phyloP scores from a whole-genome alignment of 2,113 vertebrate species.

The Cavia porcellus region DNA sequence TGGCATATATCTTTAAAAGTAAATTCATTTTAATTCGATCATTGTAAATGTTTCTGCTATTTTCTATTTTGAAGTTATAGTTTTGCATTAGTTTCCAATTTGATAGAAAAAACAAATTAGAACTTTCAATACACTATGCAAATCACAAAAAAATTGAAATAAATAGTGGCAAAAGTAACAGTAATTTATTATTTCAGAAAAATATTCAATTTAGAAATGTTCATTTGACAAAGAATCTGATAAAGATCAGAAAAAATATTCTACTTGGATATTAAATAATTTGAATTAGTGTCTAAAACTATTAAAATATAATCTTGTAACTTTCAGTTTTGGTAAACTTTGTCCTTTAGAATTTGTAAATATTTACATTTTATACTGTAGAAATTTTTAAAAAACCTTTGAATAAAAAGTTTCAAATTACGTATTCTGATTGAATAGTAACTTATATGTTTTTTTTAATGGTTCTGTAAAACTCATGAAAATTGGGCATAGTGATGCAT shows the following conservation, averaged over 20 bases:
- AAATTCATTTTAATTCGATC: background rate
- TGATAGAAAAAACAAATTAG: background rate
- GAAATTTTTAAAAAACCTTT: slow-evolving; percentile 48
- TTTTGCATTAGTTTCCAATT: background rate
- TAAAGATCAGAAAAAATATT: slow-evolving; percentile 58
- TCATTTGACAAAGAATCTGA: slow-evolving; percentile 14
- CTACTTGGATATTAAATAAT: slow-evolving; percentile 71
- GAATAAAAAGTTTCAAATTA: slow-evolving; percentile 46
- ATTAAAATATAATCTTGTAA: slow-evolving; percentile 79
- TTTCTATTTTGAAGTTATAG: background rate
- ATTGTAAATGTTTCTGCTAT: background rate
- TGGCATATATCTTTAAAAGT: background rate
- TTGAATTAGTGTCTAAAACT: slow-evolving; percentile 79
- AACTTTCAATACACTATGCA: background rate
- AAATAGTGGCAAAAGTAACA: background rate
- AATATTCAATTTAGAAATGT: background rate
- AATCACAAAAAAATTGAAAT: background rate
- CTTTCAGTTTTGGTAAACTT: slow-evolving; percentile 70
- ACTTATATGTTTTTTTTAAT: background rate
- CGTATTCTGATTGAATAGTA: slow-evolving; percentile 21
- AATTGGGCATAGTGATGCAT: background rate
- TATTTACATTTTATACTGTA: slow-evolving; percentile 61
- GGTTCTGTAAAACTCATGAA: background rate
- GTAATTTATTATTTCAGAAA: slow-evolving; percentile 21
- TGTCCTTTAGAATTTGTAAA: slow-evolving; percentile 73